Conservation (phyloP, 2,797 vertebrate genomes). For the Gymnodraco acuticeps region DNA sequence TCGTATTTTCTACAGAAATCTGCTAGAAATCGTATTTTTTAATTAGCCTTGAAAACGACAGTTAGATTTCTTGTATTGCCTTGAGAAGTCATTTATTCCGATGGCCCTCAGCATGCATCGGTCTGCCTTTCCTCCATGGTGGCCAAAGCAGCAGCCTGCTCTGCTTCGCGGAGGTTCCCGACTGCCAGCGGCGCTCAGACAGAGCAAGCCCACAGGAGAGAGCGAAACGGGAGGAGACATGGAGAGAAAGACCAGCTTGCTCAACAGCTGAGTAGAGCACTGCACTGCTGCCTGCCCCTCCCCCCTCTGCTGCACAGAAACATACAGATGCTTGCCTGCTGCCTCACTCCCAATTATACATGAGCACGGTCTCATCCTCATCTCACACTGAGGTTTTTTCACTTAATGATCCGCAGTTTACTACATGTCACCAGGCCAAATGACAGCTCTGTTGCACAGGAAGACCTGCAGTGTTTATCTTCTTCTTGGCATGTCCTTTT, state of each 20-base stretch:
- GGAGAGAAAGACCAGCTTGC: slow-evolving; percentile 59
- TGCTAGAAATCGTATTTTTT: not conserved
- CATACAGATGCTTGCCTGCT: slow-evolving; percentile 61
- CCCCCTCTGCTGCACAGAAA: slow-evolving; percentile 65
- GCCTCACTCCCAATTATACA: slow-evolving; percentile 62
- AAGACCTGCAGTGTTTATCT: slow-evolving; percentile 22
- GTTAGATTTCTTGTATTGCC: not conserved
- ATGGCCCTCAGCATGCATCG: slow-evolving; percentile 8
- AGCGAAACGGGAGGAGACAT: slow-evolving; percentile 35
- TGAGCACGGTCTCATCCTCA: slow-evolving; percentile 24
- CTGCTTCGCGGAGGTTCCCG: slow-evolving; percentile 42
- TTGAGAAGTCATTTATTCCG: not conserved
- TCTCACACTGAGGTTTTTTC: slow-evolving; percentile 41
- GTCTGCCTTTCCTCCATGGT: slow-evolving; percentile 14
- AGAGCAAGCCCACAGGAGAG: slow-evolving; percentile 52
- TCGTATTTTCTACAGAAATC: not conserved
- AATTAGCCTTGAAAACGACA: not conserved
- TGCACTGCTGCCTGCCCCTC: slow-evolving; percentile 72
- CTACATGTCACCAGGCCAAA: slow-evolving; percentile 17
- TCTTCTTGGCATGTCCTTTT: slow-evolving; percentile 15
- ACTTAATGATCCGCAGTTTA: slow-evolving; percentile 45
- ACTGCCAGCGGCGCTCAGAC: slow-evolving; percentile 39
- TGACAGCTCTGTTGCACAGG: not conserved
- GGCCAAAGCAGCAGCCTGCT: slow-evolving; percentile 38
- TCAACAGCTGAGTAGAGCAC: slow-evolving; percentile 74